These are phyloP conservation scores for Borostomias antarcticus DNA, from an alignment of 2,797 vertebrate species.

Conservation along the genomic window DNA sequence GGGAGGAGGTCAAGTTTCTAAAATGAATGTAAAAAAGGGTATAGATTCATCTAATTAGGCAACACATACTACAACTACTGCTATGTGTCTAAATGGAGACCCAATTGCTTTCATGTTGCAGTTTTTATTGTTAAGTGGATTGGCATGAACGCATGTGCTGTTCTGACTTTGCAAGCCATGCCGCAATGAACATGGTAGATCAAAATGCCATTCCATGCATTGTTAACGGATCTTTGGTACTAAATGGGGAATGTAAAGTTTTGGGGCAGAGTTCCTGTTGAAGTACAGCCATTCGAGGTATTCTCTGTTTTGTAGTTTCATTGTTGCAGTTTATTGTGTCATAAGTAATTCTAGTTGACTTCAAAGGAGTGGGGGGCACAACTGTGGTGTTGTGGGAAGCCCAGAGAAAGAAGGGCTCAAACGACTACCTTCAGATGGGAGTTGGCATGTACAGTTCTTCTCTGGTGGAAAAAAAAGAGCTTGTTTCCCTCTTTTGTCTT, in stretches of 20 bases:
- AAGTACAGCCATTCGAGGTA: conserved; percentile 58
- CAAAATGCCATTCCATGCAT: not conserved
- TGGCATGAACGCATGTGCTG: too few relatives aligned
- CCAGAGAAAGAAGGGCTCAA: conserved; percentile 43
- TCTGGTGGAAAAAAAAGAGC: conserved; percentile 39
- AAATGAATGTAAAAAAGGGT: too few relatives aligned
- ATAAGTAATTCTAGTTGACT: conserved; percentile 77
- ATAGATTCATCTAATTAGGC: too few relatives aligned
- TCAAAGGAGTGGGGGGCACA: conserved; percentile 60
- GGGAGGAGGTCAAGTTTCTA: too few relatives aligned
- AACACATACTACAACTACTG: too few relatives aligned
- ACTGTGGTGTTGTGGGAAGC: conserved; percentile 65
- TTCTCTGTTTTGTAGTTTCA: conserved; percentile 62
- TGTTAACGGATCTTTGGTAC: too few relatives aligned
- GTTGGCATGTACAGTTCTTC: conserved; percentile 36
- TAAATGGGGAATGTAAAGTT: conserved; percentile 18
- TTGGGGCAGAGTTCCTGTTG: conserved; percentile 53
- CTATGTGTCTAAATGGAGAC: too few relatives aligned
- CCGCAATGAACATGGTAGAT: too few relatives aligned
- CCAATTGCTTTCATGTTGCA: too few relatives aligned
- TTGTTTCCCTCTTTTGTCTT: conserved; percentile 48
- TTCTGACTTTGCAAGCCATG: too few relatives aligned
- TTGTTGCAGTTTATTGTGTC: conserved; percentile 76
- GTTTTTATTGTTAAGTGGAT: too few relatives aligned
- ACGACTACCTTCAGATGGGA: conserved; percentile 61